Conservation (phyloP, 2,888 invertebrate species). For the Pristionchus arcanus region DNA sequence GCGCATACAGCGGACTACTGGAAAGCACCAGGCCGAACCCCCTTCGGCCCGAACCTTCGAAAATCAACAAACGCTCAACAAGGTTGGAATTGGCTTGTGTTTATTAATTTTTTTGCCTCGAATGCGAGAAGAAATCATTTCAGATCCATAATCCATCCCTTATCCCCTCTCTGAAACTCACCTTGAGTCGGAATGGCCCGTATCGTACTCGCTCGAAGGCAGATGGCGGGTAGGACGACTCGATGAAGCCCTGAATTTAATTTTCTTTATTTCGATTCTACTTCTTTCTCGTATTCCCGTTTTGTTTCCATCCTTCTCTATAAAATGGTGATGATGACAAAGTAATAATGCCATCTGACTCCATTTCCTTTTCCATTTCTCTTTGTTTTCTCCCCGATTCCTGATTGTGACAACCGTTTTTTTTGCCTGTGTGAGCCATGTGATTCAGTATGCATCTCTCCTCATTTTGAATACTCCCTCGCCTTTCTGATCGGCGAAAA, state of each 20-base stretch:
- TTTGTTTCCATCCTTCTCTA: too few species aligned
- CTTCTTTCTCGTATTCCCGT: too few species aligned
- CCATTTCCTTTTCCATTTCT: neutral
- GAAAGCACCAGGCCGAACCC: too few species aligned
- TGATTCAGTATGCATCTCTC: neutral
- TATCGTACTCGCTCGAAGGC: conserved; percentile 72
- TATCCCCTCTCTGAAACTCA: neutral
- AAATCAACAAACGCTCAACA: too few species aligned
- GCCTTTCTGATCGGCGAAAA: neutral
- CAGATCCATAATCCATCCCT: neutral
- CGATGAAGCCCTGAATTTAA: conserved; percentile 63
- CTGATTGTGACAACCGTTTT: neutral
- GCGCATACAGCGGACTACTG: too few species aligned
- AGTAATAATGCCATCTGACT: neutral
- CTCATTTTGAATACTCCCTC: neutral
- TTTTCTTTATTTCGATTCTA: neutral
- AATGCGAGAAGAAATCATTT: too few species aligned
- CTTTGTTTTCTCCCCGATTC: neutral
- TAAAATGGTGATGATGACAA: neutral
- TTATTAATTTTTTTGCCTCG: too few species aligned
- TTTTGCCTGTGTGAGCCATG: neutral
- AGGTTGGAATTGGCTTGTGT: too few species aligned
- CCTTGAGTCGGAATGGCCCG: conserved; percentile 37
- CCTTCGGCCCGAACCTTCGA: too few species aligned
- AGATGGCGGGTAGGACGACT: conserved; percentile 66